Evolutionary conservation across 2,888 invertebrate species (phyloP).

Genomic region (Altica lythri): DNA sequence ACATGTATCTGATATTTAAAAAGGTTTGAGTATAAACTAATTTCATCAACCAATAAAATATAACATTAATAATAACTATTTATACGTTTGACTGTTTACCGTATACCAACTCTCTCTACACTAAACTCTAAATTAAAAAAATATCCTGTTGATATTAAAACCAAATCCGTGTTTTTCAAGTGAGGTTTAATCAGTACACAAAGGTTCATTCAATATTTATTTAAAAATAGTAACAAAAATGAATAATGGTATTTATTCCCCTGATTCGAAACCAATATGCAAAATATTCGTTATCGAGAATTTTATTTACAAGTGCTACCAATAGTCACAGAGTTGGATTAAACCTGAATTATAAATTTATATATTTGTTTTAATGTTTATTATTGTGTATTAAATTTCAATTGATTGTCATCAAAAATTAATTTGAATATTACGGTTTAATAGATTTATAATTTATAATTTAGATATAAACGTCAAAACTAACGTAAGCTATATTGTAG

Average conservation of each 20-base stretch:
- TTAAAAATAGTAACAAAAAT: slow-evolving; percentile 3
- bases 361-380: background rate
- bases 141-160: background rate
- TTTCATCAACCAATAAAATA: background rate
- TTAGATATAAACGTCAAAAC: background rate
- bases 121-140: background rate
- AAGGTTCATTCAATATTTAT: background rate
- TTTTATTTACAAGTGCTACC: slow-evolving; percentile 2
- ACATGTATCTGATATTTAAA: slow-evolving; percentile 5
- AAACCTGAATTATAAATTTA: background rate
- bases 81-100: background rate
- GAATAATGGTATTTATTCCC: slow-evolving; percentile 10
- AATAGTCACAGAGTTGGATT: background rate
- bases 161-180: background rate
- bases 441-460: background rate
- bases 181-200: slow-evolving; percentile 7
- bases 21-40: background rate
- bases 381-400: background rate
- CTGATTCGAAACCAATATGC: slow-evolving; percentile 1
- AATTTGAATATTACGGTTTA: background rate
- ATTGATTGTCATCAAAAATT: background rate
- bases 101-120: background rate
- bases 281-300: slow-evolving; percentile 3
- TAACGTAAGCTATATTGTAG: background rate
- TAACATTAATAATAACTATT: background rate